Base-by-base conservation (phyloP, 2,888 invertebrate genomes). In the Plagodis pulveraria region DNA sequence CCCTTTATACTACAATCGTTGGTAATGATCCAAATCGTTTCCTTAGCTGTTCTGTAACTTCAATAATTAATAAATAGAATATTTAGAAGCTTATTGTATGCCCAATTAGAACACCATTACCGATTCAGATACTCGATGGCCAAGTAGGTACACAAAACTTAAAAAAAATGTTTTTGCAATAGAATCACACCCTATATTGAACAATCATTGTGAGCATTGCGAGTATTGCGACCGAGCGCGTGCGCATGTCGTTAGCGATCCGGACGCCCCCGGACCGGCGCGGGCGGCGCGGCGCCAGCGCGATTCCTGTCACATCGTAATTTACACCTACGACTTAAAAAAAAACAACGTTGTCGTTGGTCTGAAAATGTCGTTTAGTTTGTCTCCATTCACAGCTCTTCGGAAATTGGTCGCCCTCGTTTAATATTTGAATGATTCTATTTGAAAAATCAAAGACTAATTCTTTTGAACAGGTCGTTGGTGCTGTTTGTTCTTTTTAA, bases 271-370 rank as follows among this genome's bases (percentile, higher is more conserved):
- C 56, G 63, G 41, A 50, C 67, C 66, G 66, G 67, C 69, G n/a
- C n/a, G n/a, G 67, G 73, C 76, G 70, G 69, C 74, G 71, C 71
- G 62, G 22, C 69, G 67, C 74, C 76, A 69, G 69, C 74, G 71
- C 71, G 62, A 51, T 61, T 65, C 70, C 34, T 76, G 74, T 69
- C 68, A 70, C 73, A 61, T 71, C 72, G 78, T 78, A 72, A 79
- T 76, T 80, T 76, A 78, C 74, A 71, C 72, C 71, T 69, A 71
- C 70, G 45, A 61, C 58, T 47, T 42, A 2, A 12, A 50, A 50
- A 48, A 57, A 62, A 60, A 60, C 62, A 45, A 60, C 55, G 53
- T 41, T 53, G 47, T 12, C 54, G 48, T 38, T 40, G 22, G 33
- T 57, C 45, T 58, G 36, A 32, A 44, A 47, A 58, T 50, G 49